phyloP scores from a whole-genome alignment of 2,113 vertebrate genomes.

The Rhynchomys soricoides region DNA sequence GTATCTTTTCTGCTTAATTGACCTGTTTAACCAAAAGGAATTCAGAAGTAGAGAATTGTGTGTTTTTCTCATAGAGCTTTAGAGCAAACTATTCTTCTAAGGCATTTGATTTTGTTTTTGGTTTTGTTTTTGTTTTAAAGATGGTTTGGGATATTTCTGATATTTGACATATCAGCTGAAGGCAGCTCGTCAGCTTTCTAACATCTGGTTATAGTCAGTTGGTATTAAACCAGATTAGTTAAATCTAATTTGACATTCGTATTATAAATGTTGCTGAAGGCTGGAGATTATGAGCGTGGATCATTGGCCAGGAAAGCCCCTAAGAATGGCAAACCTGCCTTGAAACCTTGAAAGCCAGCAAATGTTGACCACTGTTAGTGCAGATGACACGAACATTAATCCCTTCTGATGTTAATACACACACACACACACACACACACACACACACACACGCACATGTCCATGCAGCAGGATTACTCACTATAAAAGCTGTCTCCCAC shows the following conservation, averaged over 20 bases:
- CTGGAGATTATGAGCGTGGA: slow-evolving; percentile 59
- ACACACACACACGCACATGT: background rate
- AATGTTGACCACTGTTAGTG: slow-evolving; percentile 31
- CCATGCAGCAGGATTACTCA: slow-evolving; percentile 49
- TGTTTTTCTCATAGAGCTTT: slow-evolving; percentile 1
- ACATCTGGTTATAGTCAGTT: slow-evolving; percentile 59
- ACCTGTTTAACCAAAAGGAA: slow-evolving; percentile 47
- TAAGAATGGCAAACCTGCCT: slow-evolving; percentile 4
- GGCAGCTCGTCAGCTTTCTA: slow-evolving; percentile 50
- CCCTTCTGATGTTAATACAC: slow-evolving; percentile 34
- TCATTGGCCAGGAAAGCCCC: slow-evolving; percentile 24
- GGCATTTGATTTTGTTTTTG: background rate
- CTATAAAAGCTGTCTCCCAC: slow-evolving; percentile 63
- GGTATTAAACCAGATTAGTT: slow-evolving; percentile 74
- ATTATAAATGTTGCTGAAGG: slow-evolving; percentile 51
- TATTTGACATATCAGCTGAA: slow-evolving; percentile 53
- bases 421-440: background rate
- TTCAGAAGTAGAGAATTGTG: slow-evolving; percentile 39
- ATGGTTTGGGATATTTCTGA: slow-evolving; percentile 30
- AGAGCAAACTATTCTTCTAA: slow-evolving; percentile 3
- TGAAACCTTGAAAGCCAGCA: slow-evolving; percentile 30
- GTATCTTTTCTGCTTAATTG: slow-evolving; percentile 29
- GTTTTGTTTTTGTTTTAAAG: background rate
- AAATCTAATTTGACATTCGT: slow-evolving; percentile 76
- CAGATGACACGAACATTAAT: slow-evolving; percentile 45